Evolutionary conservation across 2,888 invertebrate genomes (phyloP).

Genomic region (Papilio elwesi): DNA sequence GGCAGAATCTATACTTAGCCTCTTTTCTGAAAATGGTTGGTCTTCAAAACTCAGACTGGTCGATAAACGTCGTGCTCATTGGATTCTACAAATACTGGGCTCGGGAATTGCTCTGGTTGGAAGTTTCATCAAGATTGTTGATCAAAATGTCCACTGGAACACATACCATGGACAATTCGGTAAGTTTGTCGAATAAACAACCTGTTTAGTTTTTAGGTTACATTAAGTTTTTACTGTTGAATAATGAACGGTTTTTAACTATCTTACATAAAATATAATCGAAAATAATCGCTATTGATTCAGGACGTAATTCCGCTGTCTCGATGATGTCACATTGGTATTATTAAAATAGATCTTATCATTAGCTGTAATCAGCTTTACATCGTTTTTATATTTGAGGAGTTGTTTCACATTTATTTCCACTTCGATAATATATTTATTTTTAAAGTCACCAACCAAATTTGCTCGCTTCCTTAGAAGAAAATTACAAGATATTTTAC

Average conservation of each 20-base stretch:
- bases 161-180: conserved; percentile 66
- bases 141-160: conserved; percentile 56
- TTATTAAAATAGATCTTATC: no score
- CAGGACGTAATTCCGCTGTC: no score
- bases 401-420: neutral
- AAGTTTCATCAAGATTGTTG: conserved; percentile 60
- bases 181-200: conserved; percentile 42
- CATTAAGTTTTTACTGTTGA: no score
- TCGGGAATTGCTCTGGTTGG: conserved; percentile 67
- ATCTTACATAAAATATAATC: no score
- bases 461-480: neutral
- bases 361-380: neutral
- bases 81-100: conserved; percentile 66
- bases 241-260: no score
- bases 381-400: neutral
- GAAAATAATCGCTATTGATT: no score
- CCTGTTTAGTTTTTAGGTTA: no score
- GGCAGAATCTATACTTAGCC: conserved; percentile 66
- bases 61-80: conserved; percentile 67
- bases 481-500: neutral
- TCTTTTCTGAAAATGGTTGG: conserved; percentile 69
- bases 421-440: neutral
- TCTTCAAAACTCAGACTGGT: conserved; percentile 60
- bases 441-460: neutral
- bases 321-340: no score